Conservation (phyloP, 2,113 vertebrate species). For the Propithecus coquereli region DNA sequence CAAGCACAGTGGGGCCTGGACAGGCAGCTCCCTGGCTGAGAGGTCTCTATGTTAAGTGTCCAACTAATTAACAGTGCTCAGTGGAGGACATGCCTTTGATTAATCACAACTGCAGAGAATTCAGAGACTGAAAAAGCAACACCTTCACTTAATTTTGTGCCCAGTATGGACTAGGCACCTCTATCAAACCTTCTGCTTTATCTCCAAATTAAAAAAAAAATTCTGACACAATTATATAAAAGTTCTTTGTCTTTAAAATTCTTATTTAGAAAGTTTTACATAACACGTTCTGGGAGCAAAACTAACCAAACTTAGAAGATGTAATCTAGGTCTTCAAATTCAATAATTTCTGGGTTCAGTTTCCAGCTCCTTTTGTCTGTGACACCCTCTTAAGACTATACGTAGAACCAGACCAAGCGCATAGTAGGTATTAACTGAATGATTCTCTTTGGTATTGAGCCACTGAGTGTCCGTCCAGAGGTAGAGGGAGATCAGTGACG, state of each 20-base stretch:
- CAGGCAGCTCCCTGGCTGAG: not conserved
- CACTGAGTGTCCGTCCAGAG: accelerated
- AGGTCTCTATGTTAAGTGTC: conserved; percentile 43
- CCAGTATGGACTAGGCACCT: not conserved
- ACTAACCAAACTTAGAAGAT: not conserved
- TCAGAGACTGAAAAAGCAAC: not conserved
- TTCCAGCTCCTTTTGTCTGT: not conserved
- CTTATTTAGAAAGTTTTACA: not conserved
- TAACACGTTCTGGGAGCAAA: not conserved
- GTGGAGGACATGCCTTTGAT: conserved; percentile 36
- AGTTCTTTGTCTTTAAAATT: not conserved
- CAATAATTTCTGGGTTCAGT: not conserved
- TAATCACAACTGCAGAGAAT: conserved; percentile 33
- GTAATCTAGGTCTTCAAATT: not conserved
- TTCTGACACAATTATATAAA: not conserved
- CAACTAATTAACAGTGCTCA: conserved; percentile 54
- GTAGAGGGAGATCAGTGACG: accelerated
- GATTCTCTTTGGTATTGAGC: not conserved
- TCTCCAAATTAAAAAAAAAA: not conserved
- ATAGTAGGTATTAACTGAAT: not conserved
- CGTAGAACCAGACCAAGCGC: not conserved
- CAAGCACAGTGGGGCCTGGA: not conserved
- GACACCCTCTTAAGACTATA: not conserved
- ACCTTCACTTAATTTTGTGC: not conserved
- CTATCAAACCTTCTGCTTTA: not conserved